Evolutionary conservation across 2,113 vertebrate genomes (phyloP).

Genomic region (Cathartes aura): DNA sequence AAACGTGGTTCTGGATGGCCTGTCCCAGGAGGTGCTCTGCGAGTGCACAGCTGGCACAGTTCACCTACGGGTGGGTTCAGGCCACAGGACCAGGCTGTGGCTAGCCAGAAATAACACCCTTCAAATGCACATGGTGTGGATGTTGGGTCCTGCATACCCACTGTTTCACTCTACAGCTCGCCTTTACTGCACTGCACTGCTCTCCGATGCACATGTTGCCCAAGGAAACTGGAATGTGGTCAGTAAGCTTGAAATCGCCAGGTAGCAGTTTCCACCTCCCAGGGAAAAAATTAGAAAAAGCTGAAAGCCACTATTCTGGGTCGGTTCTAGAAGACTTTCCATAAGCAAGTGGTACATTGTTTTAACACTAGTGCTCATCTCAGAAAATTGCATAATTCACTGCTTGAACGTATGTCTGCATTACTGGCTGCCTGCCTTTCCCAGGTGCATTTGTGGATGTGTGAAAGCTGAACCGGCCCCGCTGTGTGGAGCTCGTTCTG

Average conservation of each 20-base stretch:
- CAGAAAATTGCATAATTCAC: background rate
- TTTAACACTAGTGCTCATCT: background rate
- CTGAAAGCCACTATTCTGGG: background rate
- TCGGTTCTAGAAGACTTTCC: background rate
- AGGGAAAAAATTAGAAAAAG: background rate
- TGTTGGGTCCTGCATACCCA: background rate
- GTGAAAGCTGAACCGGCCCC: background rate
- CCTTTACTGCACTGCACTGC: background rate
- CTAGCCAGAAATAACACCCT: background rate
- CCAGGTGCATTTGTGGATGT: background rate
- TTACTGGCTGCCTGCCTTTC: background rate
- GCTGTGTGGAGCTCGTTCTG: background rate
- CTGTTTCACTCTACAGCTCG: background rate
- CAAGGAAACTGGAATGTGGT: background rate
- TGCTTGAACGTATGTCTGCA: background rate
- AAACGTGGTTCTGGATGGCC: background rate
- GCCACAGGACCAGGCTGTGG: background rate
- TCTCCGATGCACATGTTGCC: background rate
- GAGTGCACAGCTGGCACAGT: background rate
- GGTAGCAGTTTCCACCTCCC: background rate
- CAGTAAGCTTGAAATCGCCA: background rate
- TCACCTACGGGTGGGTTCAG: accelerated
- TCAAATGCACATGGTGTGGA: background rate
- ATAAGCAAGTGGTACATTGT: background rate
- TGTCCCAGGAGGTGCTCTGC: background rate